A percentile compares a stretch with the other conserved stretches of the same genome.
Evolutionary conservation across 2,888 invertebrate species (phyloP).

Genomic region (Apamea crenata): DNA sequence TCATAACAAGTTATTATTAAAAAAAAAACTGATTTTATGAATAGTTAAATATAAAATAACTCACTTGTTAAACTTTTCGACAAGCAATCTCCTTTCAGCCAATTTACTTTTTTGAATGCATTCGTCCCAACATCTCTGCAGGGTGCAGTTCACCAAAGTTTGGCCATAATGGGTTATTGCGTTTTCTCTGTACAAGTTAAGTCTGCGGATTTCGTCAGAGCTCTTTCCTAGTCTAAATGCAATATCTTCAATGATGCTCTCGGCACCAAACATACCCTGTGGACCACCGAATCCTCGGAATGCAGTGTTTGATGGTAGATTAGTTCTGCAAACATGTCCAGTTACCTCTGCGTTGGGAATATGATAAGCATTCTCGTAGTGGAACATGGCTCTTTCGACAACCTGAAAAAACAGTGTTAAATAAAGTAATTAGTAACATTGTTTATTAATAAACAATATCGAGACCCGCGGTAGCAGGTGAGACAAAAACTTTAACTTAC

Average conservation of each 20-base stretch:
- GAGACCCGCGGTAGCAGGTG: neutral
- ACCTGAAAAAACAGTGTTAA: conserved; percentile 88
- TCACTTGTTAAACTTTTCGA: conserved; percentile 94
- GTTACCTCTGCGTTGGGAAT: conserved; percentile 93
- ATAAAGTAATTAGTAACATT: neutral
- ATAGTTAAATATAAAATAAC: conserved; percentile 57
- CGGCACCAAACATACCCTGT: conserved; percentile 96
- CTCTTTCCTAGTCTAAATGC: conserved; percentile 93
- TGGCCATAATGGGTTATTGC: conserved; percentile 95
- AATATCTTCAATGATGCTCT: conserved; percentile 94
- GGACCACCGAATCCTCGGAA: conserved; percentile 98
- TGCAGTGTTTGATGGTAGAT: conserved; percentile 97
- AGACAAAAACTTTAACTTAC: conserved; percentile 87
- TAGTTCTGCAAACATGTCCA: conserved; percentile 95
- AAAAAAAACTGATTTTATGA: neutral
- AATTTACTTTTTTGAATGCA: conserved; percentile 93
- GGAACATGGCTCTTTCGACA: conserved; percentile 95
- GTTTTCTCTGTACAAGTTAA: conserved; percentile 96
- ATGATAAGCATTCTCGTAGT: conserved; percentile 95
- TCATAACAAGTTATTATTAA: neutral
- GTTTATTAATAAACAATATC: neutral
- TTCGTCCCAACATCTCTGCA: conserved; percentile 94
- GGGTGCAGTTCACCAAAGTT: conserved; percentile 92
- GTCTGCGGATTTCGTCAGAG: conserved; percentile 91
- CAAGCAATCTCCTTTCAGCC: conserved; percentile 88